phyloP scores from a whole-genome alignment of 1,140 invertebrate genomes.

The Anastrepha obliqua region DNA sequence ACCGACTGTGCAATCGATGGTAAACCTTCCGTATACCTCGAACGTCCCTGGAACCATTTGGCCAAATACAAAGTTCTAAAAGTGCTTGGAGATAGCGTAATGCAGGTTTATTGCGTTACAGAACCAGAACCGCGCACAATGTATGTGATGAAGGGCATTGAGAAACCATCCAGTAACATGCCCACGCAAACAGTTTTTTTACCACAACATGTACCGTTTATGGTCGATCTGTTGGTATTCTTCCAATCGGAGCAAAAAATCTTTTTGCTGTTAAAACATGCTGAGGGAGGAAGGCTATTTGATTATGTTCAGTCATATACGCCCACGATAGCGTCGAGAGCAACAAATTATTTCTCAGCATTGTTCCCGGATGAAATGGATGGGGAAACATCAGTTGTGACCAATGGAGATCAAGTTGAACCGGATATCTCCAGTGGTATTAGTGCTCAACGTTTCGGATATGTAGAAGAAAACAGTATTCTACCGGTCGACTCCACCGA shows the following conservation, averaged over 20 bases:
- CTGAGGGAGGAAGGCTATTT: conserved; percentile 72
- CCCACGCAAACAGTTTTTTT: conserved; percentile 73
- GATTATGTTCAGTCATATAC: conserved; percentile 68
- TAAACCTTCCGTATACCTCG: conserved; percentile 61
- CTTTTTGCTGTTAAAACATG: conserved; percentile 75
- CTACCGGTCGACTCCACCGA: neutral
- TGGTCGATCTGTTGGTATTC: conserved; percentile 74
- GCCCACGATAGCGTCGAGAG: conserved; percentile 37
- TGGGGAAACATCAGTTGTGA: neutral
- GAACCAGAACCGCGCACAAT: conserved; percentile 69
- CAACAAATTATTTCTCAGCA: conserved; percentile 61
- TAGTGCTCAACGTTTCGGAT: conserved; percentile 6
- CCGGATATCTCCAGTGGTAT: neutral
- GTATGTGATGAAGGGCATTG: conserved; percentile 75
- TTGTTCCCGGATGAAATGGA: conserved; percentile 62
- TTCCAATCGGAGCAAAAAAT: conserved; percentile 76
- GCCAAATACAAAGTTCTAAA: conserved; percentile 76
- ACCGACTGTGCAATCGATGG: conserved; percentile 56
- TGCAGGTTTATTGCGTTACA: conserved; percentile 75
- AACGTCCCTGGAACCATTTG: conserved; percentile 73
- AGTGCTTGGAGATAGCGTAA: conserved; percentile 73
- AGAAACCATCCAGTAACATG: conserved; percentile 73
- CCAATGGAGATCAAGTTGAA: conserved; percentile 7
- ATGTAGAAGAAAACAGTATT: neutral
- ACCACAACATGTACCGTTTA: conserved; percentile 76